Conservation (phyloP, 64 coral and sea anemone species). For the Actinia equina region DNA sequence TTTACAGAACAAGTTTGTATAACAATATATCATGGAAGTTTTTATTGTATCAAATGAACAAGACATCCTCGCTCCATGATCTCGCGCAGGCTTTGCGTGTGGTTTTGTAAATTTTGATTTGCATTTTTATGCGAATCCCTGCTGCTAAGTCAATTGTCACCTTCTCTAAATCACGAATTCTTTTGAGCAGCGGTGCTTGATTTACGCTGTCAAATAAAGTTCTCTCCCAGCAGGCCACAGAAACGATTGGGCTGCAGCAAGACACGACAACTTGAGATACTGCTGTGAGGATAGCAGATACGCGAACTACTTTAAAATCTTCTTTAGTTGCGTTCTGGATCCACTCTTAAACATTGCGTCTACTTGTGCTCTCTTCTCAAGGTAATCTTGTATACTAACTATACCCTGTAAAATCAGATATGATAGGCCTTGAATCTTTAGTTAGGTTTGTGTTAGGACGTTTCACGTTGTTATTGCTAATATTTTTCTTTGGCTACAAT, state of each 20-base stretch:
- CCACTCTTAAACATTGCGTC: neutral
- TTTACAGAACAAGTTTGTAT: neutral
- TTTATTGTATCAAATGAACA: neutral
- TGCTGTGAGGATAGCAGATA: neutral
- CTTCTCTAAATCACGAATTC: neutral
- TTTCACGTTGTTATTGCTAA: neutral
- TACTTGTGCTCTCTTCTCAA: neutral
- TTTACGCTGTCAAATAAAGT: constrained; percentile 7
- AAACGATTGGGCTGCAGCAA: neutral
- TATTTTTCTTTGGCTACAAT: neutral
- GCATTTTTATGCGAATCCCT: neutral
- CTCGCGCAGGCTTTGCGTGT: neutral
- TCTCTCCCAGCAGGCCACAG: neutral
- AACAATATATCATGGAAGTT: neutral
- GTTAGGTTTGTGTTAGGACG: neutral
- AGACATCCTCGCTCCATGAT: neutral
- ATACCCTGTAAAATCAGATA: neutral
- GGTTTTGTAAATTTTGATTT: neutral
- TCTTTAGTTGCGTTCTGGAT: neutral
- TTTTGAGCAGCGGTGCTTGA: constrained; percentile 10
- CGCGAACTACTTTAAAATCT: neutral
- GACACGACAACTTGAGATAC: neutral
- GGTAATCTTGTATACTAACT: neutral
- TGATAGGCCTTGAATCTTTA: neutral
- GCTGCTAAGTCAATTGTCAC: constrained; percentile 8